phyloP scores from a whole-genome alignment of 1,140 invertebrate genomes.

The Drosophila melanogaster region DNA sequence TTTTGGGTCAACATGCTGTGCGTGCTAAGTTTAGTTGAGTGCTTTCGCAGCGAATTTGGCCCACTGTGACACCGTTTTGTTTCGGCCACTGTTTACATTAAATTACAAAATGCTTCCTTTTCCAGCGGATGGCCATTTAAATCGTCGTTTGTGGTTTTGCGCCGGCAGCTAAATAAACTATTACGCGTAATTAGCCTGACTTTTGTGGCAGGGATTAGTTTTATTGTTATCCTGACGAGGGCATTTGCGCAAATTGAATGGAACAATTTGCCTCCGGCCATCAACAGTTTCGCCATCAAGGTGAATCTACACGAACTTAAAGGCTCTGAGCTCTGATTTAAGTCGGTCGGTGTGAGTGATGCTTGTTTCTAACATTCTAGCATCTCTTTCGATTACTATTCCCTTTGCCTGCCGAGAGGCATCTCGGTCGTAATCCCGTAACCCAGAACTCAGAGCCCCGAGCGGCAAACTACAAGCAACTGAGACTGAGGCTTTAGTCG shows the following conservation, averaged over 20 bases:
- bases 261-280: constrained; percentile 12
- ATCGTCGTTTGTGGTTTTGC: constrained; percentile 60
- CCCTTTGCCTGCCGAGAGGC: constrained; percentile 12
- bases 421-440: constrained; percentile 2
- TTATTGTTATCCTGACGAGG: constrained; percentile 35
- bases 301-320: background rate
- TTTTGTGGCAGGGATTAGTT: constrained; percentile 41
- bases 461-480: background rate
- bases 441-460: constrained; percentile 7
- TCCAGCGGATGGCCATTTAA: constrained; percentile 37
- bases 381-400: constrained; percentile 1
- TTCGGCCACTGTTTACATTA: constrained; percentile 40
- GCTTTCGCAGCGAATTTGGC: constrained; percentile 7
- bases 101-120: constrained; percentile 55
- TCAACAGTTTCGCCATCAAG: background rate
- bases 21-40: background rate
- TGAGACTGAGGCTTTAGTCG: constrained; percentile 16
- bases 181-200: constrained; percentile 64
- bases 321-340: constrained; percentile 4
- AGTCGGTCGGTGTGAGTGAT: background rate
- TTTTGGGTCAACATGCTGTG: constrained; percentile 26
- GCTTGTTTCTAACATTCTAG: background rate
- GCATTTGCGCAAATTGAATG: constrained; percentile 69
- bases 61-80: constrained; percentile 28
- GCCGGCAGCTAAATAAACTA: constrained; percentile 52